Evolutionary conservation across 1,140 invertebrate species (phyloP), one percentile per base, ranked within the genome.

Genomic region (Drosophila ananassae): DNA sequence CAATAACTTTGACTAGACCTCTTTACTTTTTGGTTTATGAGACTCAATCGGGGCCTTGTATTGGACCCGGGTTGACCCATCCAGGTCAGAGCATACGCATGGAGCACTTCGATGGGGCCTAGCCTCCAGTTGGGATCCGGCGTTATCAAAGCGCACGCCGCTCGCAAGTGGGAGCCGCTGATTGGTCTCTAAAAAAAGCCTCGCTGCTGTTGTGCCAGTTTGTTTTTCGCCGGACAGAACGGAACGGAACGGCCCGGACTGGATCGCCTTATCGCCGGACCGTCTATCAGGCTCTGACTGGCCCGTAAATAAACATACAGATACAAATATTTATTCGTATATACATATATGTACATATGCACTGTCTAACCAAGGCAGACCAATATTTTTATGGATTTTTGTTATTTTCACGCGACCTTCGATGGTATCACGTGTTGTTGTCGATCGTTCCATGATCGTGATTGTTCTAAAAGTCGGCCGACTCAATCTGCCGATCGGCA

Each of bases 351-450:
- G 5, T n/a, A 39, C 9, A 12, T 8, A 21, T 21, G 2, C 30
- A 53, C 2, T 30, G 12, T 53, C 51, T 12, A 17, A 34, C 28
- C 10, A 17, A 22, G 24, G 22, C 37, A 52, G 34, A 37, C 34
- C 34, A 37, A 37, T 37, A 37, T 37, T 37, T 37, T 48, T 17
- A 44, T 44, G 41, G 56, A 52, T 64, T 84, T 66, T 81, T 87
- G 74, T 78, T 80, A 68, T 75, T 87, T 71, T 87, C 82, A 87
- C 82, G 78, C 82, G 81, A 85, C 81, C 81, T 85, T 85, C 81
- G 64, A 52, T 24, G 9, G 47, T 59, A 64, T 85, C 82, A 85
- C 82, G 82, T 85, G 82, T 64, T 63, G 48, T 78, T 87, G 68
- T 52, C 78, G 77, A 72, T 62, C 64, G 59, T 64, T 48, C 58